Evolutionary conservation across 2,113 vertebrate genomes (phyloP).

Genomic region (Phasianus colchicus): DNA sequence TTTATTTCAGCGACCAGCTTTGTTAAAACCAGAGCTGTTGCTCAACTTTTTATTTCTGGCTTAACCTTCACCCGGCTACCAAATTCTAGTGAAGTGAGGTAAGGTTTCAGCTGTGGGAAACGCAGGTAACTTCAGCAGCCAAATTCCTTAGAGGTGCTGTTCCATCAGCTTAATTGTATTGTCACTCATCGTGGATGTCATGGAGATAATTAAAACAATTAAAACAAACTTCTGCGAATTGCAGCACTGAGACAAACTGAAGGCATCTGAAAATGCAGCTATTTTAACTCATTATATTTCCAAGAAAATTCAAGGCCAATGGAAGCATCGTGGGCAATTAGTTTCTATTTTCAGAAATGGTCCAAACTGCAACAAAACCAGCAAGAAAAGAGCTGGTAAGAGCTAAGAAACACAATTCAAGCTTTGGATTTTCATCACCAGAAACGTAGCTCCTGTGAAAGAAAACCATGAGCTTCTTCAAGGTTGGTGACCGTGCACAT

Average conservation of each 20-base stretch:
- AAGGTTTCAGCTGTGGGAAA: conserved; percentile 21
- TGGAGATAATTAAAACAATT: conserved; percentile 12
- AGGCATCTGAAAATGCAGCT: background rate
- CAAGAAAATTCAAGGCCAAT: background rate
- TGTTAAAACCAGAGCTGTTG: background rate
- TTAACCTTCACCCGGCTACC: background rate
- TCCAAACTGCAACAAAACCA: background rate
- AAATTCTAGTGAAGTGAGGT: background rate
- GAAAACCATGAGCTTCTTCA: background rate
- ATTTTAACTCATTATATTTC: conserved; percentile 6
- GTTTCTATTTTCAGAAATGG: background rate
- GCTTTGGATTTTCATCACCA: background rate
- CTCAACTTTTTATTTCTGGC: background rate
- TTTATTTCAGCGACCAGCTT: background rate
- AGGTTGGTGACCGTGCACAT: too few species aligned
- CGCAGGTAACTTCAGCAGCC: background rate
- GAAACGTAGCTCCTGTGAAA: background rate
- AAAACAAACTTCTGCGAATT: background rate
- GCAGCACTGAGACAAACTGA: background rate
- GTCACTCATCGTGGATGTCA: conserved; percentile 41
- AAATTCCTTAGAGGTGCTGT: conserved; percentile 16
- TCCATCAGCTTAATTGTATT: background rate
- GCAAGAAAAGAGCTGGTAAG: accelerated
- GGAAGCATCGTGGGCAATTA: background rate
- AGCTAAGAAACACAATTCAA: background rate